A percentile compares a stretch with the other conserved stretches of the same genome.
phyloP scores from a whole-genome alignment of 2,113 vertebrate species.

The rabbit (Oryctolagus cuniculus) region mOryCun1.1 NC_091438.1:40916001-40916500 shows the following conservation, averaged over 20 bases:
- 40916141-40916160: too few species aligned
- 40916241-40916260: background rate
- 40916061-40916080: too few species aligned
- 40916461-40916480: background rate
- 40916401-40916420: background rate
- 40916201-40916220: too few species aligned
- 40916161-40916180: too few species aligned
- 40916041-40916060: too few species aligned
- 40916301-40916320: background rate
- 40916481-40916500: background rate
- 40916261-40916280: background rate
- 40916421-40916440: background rate
- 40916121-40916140: too few species aligned
- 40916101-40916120: too few species aligned
- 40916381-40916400: background rate
- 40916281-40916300: background rate
- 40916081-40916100: too few species aligned
- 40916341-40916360: background rate
- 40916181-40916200: too few species aligned
- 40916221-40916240: too few species aligned
- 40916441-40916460: background rate
- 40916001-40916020: too few species aligned
- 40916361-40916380: background rate
- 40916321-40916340: background rate
- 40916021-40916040: too few species aligned